Evolutionary conservation across 2,113 vertebrate genomes (phyloP), one percentile per base, ranked within the genome.

Genomic region (Chloebia gouldiae): DNA sequence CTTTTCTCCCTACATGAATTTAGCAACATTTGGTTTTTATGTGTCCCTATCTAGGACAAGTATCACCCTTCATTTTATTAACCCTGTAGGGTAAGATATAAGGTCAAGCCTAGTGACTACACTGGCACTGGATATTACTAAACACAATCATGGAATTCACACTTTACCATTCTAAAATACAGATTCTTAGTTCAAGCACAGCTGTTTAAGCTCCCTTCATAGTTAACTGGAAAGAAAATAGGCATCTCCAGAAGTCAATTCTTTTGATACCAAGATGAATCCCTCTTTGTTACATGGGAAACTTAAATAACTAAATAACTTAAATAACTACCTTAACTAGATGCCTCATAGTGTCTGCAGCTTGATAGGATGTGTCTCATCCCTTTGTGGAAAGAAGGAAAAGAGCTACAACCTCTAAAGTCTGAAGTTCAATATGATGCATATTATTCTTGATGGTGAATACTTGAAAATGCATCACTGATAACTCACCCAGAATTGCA

Each of bases 381-480:
- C 27, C 23, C n/a, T 66, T 42, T 80, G 33, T 72, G 53, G 69
- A 39, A 76, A 39, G 73, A 92, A 88, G 23, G 53, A 79, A 75
- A 94, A 82, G 35, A 80, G 45, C 50, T 86, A 37, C 27, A 70
- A 2, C 10, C 4, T 75, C 54, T 37, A 8, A 5, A 88, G 44
- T 21, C 44, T 70, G 44, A 89, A 60, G 53, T 65, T 76, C 59
- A 84, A 15, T 42, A 47, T 75, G 30, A 64, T 81, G n/a, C 50
- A 54, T 77, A 40, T 71, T 89, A n/a, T 68, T 59, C 53, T 81
- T 94, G 83, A 78, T 85, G 60, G 68, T 0, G 9, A 93, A 82
- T 86, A 81, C 49, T 88, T 93, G 76, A 84, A 90, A 91, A 92
- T 78, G 56, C 20, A 54, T 92, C 75, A 54, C 84, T 81, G 64